Evolutionary conservation across 2,888 invertebrate genomes (phyloP), one percentile per base, ranked within the genome.

Genomic region (Hypomecis punctinalis): DNA sequence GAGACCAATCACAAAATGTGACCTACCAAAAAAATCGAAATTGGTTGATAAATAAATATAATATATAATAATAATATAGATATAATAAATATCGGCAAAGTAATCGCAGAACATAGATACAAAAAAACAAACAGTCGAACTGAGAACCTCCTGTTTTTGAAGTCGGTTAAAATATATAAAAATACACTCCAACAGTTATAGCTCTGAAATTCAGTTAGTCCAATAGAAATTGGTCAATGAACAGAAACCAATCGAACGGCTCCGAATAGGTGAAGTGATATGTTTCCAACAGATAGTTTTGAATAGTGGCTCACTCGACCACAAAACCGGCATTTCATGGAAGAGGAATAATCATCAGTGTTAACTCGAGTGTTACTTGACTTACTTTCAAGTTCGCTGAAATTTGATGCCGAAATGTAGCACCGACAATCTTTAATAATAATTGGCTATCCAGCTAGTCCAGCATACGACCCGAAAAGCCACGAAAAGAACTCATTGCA

Each of bases 271-370:
- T 13, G 40, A 33, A 40, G n/a, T 6, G 40, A 47, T 47, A 45
- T 23, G 37, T 63, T 47, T 53, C 52, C 58, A 53, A 7, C 23
- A 33, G 11, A 52, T 48, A 54, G n/a, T 39, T 43, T 55, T 51
- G 59, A 54, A 63, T 63, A 49, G 54, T 45, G 33, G 61, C n/a
- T 48, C 48, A 58, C 0, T 54, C 63, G 47, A 51, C 46, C 42
- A 48, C 33, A 6, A 35, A 58, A 47, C 53, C 36, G 39, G 39
- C 39, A 36, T 51, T 56, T 56, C 37, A 23, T 23, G 46, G 39
- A 39, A 11, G 11, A 37, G 11, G n/a, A 52, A 42, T 52, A 52
- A 52, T 23, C 23, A 23, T 23, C 11, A 13, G 37, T 8, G 37
- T 51, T 51, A 37, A 37, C 49, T 39, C 37, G 23, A 40, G 9